Conservation (phyloP, 2,113 vertebrate genomes). For the Cryptomyrus ogoouensis region DNA sequence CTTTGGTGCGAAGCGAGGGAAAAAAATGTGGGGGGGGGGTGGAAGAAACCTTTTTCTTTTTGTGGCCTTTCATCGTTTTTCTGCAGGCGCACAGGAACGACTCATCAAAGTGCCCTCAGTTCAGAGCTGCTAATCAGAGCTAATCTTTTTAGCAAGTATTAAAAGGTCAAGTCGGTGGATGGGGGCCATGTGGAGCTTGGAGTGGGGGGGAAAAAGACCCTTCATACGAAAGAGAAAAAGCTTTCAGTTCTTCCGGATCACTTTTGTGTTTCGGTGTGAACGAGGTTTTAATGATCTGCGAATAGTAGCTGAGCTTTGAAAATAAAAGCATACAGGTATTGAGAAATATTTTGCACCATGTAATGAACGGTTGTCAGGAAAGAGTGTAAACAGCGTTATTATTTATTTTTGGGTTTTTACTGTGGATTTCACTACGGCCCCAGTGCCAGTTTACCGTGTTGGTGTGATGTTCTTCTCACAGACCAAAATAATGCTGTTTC, state of each 20-base stretch:
- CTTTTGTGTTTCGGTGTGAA: constrained; percentile 22
- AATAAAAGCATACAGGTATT: not conserved
- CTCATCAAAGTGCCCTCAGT: constrained; percentile 62
- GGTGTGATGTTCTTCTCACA: not conserved
- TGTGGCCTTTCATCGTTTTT: constrained; percentile 18
- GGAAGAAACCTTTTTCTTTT: not conserved
- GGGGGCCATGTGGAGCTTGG: constrained; percentile 32
- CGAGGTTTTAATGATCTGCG: constrained; percentile 9
- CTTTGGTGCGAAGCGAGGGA: not conserved
- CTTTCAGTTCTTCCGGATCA: constrained; percentile 3
- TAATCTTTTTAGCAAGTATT: constrained; percentile 64
- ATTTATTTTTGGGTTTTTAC: not conserved
- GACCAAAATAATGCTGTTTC: not conserved
- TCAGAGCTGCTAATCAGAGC: constrained; percentile 60
- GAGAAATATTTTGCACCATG: not conserved
- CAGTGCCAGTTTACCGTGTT: not conserved
- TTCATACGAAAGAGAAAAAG: not conserved
- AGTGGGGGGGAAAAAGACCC: constrained; percentile 14
- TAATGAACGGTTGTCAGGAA: not conserved
- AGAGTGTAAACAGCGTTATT: not conserved
- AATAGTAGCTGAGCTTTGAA: not conserved
- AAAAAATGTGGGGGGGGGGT: not conserved
- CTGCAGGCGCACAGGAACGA: constrained; percentile 38
- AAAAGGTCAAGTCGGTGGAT: constrained; percentile 57
- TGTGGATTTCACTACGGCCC: not conserved